Evolutionary conservation across 2,113 vertebrate species (phyloP).

Genomic region (Calyptommatus sinebrachiatus): DNA sequence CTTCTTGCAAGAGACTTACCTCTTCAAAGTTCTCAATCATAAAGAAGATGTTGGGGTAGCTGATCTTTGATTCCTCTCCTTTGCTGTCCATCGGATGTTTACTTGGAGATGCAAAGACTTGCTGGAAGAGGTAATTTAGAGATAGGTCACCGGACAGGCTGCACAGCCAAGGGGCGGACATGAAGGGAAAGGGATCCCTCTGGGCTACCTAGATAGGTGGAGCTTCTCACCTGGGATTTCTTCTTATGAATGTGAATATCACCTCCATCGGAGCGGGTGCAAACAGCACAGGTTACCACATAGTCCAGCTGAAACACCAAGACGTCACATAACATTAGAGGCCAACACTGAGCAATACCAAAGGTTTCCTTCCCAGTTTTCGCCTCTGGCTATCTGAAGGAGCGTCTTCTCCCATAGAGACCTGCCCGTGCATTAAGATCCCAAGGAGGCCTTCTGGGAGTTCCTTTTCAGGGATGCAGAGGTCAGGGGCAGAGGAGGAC

Average conservation of each 20-base stretch:
- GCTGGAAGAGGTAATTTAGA: slow-evolving; percentile 69
- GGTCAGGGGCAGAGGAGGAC: too few relatives aligned
- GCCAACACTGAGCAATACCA: background rate
- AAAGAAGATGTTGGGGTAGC: slow-evolving; percentile 99
- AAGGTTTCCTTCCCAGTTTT: too few relatives aligned
- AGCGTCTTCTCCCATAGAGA: too few relatives aligned
- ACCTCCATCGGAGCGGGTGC: slow-evolving; percentile 90
- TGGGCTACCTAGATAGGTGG: background rate
- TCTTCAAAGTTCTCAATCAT: slow-evolving; percentile 99
- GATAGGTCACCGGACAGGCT: rapidly evolving
- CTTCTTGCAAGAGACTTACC: slow-evolving; percentile 78
- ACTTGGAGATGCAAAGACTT: slow-evolving; percentile 96
- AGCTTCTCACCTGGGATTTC: slow-evolving; percentile 88
- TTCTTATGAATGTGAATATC: slow-evolving; percentile 98
- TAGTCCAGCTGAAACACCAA: slow-evolving; percentile 85
- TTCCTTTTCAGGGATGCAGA: too few relatives aligned
- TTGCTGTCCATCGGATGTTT: slow-evolving; percentile 99
- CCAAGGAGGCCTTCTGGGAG: too few relatives aligned
- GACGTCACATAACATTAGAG: background rate
- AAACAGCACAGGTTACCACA: slow-evolving; percentile 96
- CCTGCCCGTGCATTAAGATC: too few relatives aligned
- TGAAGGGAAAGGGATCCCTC: background rate
- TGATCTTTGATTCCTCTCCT: slow-evolving; percentile 98
- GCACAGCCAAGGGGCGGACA: background rate
- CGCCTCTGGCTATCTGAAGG: too few relatives aligned